phyloP scores from a whole-genome alignment of 2,113 vertebrate species.

The Tautogolabrus adspersus region DNA sequence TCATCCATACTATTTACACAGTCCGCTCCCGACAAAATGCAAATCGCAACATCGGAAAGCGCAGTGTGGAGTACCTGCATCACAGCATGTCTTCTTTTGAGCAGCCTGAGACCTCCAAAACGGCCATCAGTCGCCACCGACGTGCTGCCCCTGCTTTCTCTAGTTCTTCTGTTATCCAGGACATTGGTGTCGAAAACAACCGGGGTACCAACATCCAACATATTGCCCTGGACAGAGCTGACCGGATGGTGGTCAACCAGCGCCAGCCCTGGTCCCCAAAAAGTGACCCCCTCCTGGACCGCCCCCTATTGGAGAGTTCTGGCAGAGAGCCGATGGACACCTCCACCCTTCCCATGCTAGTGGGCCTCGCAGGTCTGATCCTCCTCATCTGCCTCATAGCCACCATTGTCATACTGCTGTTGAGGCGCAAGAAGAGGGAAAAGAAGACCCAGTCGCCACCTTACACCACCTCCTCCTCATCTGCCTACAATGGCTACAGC shows the following conservation, averaged over 20 bases:
- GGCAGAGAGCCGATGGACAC: slow-evolving; percentile 64
- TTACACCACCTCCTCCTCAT: slow-evolving; percentile 80
- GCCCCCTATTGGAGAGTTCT: slow-evolving; percentile 74
- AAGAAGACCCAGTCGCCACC: slow-evolving; percentile 72
- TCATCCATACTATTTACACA: slow-evolving; percentile 82
- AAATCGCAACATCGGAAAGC: slow-evolving; percentile 78
- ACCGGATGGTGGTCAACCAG: slow-evolving; percentile 75
- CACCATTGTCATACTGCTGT: slow-evolving; percentile 71
- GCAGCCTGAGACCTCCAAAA: slow-evolving; percentile 15
- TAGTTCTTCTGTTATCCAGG: slow-evolving; percentile 36
- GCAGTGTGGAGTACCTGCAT: slow-evolving; percentile 79
- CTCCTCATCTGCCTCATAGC: slow-evolving; percentile 75
- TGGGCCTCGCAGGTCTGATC: slow-evolving; percentile 78
- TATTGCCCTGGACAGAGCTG: slow-evolving; percentile 74
- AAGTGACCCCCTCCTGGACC: slow-evolving; percentile 48
- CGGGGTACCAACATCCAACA: slow-evolving; percentile 84
- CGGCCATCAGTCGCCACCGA: slow-evolving; percentile 21
- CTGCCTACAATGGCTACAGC: slow-evolving; percentile 79
- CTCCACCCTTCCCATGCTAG: slow-evolving; percentile 67
- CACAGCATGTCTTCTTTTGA: slow-evolving; percentile 52
- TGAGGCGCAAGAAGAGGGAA: slow-evolving; percentile 72
- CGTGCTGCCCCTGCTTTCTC: slow-evolving; percentile 66
- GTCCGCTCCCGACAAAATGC: slow-evolving; percentile 77
- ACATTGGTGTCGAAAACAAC: slow-evolving; percentile 76
- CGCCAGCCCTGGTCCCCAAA: slow-evolving; percentile 73